phyloP scores from a whole-genome alignment of 2,797 vertebrate species.

The Emys orbicularis region DNA sequence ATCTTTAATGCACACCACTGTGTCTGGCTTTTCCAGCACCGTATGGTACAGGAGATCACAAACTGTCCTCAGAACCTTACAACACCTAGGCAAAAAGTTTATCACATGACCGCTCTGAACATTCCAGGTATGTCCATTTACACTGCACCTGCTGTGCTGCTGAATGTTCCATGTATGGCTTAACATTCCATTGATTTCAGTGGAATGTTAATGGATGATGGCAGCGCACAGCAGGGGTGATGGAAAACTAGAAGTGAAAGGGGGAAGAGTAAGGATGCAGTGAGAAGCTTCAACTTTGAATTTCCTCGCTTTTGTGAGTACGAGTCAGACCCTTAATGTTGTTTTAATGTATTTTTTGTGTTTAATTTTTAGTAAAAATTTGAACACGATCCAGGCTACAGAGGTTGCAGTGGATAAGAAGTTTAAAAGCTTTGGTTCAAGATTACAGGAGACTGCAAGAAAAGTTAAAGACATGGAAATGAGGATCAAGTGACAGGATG shows the following conservation, averaged over 20 bases:
- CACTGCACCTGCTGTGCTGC: constrained; percentile 18
- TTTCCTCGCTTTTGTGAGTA: constrained; percentile 50
- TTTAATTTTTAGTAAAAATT: constrained; percentile 85
- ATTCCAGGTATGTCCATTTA: neutral
- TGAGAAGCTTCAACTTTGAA: constrained; percentile 53
- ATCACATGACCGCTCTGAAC: fast-evolving
- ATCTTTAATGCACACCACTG: neutral
- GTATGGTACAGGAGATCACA: neutral
- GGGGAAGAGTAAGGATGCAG: constrained; percentile 46
- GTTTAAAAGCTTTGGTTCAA: constrained; percentile 81
- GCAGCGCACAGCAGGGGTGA: constrained; percentile 30
- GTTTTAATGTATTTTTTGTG: constrained; percentile 83
- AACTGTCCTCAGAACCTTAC: neutral
- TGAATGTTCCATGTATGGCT: neutral
- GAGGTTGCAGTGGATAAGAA: constrained; percentile 80
- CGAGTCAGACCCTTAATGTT: constrained; percentile 63
- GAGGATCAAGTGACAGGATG: constrained; percentile 81
- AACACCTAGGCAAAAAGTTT: neutral
- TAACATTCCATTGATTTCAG: neutral
- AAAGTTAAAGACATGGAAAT: constrained; percentile 80
- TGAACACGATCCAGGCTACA: constrained; percentile 79
- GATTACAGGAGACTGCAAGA: constrained; percentile 76
- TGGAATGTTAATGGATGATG: neutral
- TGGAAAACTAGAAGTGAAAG: constrained; percentile 3
- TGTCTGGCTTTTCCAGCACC: neutral